phyloP scores from a whole-genome alignment of 1,140 invertebrate species.

The Heliothis virescens region DNA sequence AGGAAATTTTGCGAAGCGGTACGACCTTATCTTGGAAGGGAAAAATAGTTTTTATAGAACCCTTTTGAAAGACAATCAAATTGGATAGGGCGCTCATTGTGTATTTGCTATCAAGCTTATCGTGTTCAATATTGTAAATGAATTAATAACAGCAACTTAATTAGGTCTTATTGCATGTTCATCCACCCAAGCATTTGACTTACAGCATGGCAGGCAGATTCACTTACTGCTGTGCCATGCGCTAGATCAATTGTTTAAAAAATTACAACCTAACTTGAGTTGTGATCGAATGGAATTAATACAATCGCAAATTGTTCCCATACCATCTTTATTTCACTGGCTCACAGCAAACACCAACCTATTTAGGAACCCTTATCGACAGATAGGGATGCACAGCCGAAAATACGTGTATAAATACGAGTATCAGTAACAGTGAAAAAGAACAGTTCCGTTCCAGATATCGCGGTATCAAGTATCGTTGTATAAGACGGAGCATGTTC shows the following conservation, averaged over 20 bases:
- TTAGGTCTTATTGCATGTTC: too few relatives aligned
- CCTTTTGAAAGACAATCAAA: conserved; percentile 41
- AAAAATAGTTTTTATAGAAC: conserved; percentile 35
- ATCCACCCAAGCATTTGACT: too few relatives aligned
- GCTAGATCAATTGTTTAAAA: too few relatives aligned
- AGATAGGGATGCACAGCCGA: too few relatives aligned
- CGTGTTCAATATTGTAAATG: conserved; percentile 8
- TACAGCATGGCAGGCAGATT: too few relatives aligned
- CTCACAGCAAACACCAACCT: too few relatives aligned
- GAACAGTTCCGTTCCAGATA: conserved; percentile 19
- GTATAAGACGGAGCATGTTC: neutral
- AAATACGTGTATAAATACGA: neutral
- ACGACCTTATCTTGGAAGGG: conserved; percentile 26
- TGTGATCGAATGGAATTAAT: too few relatives aligned
- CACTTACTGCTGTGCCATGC: too few relatives aligned
- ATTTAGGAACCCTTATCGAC: too few relatives aligned
- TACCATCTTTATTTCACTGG: too few relatives aligned
- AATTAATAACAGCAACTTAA: neutral
- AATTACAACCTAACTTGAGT: too few relatives aligned
- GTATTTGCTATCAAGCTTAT: conserved; percentile 43
- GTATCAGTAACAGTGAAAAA: neutral
- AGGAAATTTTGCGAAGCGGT: conserved; percentile 17
- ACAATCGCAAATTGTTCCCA: too few relatives aligned
- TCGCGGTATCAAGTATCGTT: neutral
- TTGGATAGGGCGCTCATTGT: conserved; percentile 10